These are phyloP conservation scores for Drosophila truncata DNA, from an alignment of 1,140 invertebrate genomes.

Conservation along the genomic window DNA sequence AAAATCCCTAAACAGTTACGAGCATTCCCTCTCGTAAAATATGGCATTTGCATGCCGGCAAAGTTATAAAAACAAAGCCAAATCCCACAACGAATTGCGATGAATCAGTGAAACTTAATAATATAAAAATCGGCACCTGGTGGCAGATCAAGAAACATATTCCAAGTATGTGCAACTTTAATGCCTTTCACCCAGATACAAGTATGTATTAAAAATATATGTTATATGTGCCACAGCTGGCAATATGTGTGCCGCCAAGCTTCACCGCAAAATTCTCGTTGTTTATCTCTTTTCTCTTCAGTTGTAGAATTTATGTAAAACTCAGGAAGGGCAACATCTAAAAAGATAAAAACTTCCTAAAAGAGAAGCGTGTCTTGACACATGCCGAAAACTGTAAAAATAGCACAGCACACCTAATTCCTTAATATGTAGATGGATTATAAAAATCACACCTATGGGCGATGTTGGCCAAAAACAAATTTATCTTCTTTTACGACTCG, in stretches of 20 bases:
- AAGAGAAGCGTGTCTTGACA: slow-evolving; percentile 59
- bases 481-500: slow-evolving; percentile 42
- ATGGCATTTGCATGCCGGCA: slow-evolving; percentile 32
- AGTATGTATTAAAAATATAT: slow-evolving; percentile 17
- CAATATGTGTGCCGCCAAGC: slow-evolving; percentile 64
- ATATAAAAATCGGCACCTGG: slow-evolving; percentile 23
- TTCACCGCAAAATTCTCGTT: slow-evolving; percentile 35
- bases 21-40: slow-evolving; percentile 33
- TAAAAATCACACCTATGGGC: slow-evolving; percentile 63
- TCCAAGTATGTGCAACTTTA: slow-evolving; percentile 41
- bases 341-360: slow-evolving; percentile 36
- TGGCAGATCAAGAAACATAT: slow-evolving; percentile 38
- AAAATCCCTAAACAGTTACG: slow-evolving; percentile 42
- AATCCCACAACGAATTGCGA: background rate
- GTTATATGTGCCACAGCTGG: slow-evolving; percentile 33
- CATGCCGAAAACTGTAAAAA: slow-evolving; percentile 65
- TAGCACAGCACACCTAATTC: slow-evolving; percentile 39
- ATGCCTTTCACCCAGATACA: slow-evolving; percentile 69
- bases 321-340: slow-evolving; percentile 61
- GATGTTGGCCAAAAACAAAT: slow-evolving; percentile 30
- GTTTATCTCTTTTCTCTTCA: slow-evolving; percentile 35
- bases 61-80: slow-evolving; percentile 31
- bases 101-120: slow-evolving; percentile 34
- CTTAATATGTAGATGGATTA: slow-evolving; percentile 48
- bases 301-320: slow-evolving; percentile 69